A percentile compares a stretch with the other conserved stretches of the same genome.
These are phyloP conservation scores for Leptinotarsa rubiginosa DNA, from an alignment of 2,888 invertebrate species.

Conservation along the genomic window DNA sequence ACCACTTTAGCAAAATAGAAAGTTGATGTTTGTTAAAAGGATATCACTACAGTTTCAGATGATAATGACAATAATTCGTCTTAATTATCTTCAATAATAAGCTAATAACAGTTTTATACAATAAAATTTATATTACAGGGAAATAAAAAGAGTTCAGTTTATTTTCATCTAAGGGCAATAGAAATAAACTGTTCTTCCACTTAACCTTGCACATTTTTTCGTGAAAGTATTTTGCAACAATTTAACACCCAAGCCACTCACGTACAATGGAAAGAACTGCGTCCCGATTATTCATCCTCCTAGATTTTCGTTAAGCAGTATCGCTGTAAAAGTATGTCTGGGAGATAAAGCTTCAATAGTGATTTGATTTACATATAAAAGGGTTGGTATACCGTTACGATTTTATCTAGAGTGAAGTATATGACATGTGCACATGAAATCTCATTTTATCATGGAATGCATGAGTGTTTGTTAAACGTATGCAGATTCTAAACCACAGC, in stretches of 20 bases:
- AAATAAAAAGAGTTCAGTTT: no score
- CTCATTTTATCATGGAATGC: slow-evolving; percentile 40
- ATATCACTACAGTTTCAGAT: no score
- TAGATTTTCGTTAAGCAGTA: background rate
- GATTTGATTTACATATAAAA: slow-evolving; percentile 51
- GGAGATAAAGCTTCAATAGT: slow-evolving; percentile 46
- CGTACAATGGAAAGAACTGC: background rate
- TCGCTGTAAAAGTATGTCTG: slow-evolving; percentile 12
- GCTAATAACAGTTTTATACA: no score
- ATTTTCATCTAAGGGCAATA: no score
- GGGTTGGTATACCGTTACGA: slow-evolving; percentile 46
- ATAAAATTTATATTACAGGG: no score
- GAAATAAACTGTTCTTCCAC: no score
- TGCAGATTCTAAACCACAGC: background rate
- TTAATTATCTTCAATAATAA: no score
- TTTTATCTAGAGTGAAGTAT: slow-evolving; percentile 48
- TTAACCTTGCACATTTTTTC: no score
- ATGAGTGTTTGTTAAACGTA: slow-evolving; percentile 35
- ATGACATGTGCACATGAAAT: slow-evolving; percentile 43
- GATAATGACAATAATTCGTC: no score
- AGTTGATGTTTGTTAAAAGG: no score
- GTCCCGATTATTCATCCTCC: background rate
- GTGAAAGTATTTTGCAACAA: no score
- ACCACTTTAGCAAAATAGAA: no score
- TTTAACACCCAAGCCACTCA: background rate